A percentile compares a stretch with the other conserved stretches of the same genome.
phyloP scores from a whole-genome alignment of 2,113 vertebrate genomes.

The Archocentrus centrarchus region DNA sequence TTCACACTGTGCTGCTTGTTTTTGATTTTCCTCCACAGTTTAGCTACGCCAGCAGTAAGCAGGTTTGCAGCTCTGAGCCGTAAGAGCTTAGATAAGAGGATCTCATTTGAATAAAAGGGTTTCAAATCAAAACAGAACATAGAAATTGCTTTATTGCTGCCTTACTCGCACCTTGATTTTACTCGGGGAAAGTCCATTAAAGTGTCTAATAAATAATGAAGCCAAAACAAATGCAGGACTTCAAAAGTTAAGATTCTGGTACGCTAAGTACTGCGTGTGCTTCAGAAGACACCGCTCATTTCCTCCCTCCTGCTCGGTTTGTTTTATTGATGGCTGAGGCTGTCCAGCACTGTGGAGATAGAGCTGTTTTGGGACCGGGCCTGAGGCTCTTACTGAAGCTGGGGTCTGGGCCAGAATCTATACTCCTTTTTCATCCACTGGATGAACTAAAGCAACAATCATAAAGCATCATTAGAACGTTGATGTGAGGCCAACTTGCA shows the following conservation, averaged over 20 bases:
- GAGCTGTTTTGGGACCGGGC: constrained; percentile 28
- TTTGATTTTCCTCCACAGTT: constrained; percentile 13
- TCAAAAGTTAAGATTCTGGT: not conserved
- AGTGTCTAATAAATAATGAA: not conserved
- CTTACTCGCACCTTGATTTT: constrained; percentile 6
- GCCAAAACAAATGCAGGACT: not conserved
- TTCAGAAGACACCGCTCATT: not conserved
- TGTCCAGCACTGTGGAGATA: constrained; percentile 23
- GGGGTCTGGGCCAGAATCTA: constrained; percentile 46
- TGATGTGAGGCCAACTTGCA: constrained; percentile 13
- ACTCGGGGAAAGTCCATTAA: not conserved
- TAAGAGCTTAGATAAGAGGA: constrained; percentile 1
- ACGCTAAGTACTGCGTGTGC: not conserved
- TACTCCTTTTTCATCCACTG: constrained; percentile 1
- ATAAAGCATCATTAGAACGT: not conserved
- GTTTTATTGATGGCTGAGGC: constrained; percentile 55
- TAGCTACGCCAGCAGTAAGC: constrained; percentile 23
- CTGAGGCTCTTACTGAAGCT: constrained; percentile 24
- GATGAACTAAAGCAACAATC: constrained; percentile 21
- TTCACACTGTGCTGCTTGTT: constrained; percentile 11
- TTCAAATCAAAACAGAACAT: not conserved
- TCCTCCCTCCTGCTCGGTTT: constrained; percentile 13
- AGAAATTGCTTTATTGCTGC: not conserved
- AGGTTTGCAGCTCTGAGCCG: constrained; percentile 6
- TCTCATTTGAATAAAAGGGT: constrained; percentile 25